These are phyloP conservation scores for Apamea anceps DNA, from an alignment of 2,888 invertebrate genomes.

Conservation along the genomic window DNA sequence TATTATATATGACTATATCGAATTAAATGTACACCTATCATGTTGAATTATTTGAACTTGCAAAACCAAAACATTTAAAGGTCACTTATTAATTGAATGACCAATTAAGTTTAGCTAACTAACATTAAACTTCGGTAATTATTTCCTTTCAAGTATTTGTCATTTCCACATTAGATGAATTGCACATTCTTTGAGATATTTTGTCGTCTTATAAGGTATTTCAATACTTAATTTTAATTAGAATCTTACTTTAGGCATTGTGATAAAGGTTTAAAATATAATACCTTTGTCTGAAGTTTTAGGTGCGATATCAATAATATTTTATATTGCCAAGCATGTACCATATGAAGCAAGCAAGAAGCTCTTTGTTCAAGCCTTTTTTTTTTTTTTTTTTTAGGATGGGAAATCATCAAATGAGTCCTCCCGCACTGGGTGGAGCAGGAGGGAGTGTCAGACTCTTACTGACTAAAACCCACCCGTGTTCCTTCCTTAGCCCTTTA, in stretches of 20 bases:
- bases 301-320: not conserved
- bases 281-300: slow-evolving; percentile 7
- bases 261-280: not conserved
- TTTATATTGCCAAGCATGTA: not conserved
- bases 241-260: not conserved
- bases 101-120: slow-evolving; percentile 21
- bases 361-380: too few relatives aligned
- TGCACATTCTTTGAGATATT: not conserved
- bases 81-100: slow-evolving; percentile 23
- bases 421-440: too few relatives aligned
- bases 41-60: slow-evolving; percentile 39
- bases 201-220: not conserved
- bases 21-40: slow-evolving; percentile 26
- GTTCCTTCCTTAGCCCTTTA: too few relatives aligned
- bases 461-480: too few relatives aligned
- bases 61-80: slow-evolving; percentile 26
- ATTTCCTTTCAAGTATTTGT: slow-evolving; percentile 11
- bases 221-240: not conserved
- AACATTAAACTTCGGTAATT: slow-evolving; percentile 16
- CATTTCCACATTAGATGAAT: slow-evolving; percentile 1
- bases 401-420: too few relatives aligned
- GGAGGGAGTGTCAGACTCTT: too few relatives aligned
- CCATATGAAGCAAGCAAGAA: not conserved
- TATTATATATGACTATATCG: not conserved
- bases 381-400: too few relatives aligned